Evolutionary conservation across 2,888 invertebrate species (phyloP).

Genomic region (Lasioglossum marginatum): DNA sequence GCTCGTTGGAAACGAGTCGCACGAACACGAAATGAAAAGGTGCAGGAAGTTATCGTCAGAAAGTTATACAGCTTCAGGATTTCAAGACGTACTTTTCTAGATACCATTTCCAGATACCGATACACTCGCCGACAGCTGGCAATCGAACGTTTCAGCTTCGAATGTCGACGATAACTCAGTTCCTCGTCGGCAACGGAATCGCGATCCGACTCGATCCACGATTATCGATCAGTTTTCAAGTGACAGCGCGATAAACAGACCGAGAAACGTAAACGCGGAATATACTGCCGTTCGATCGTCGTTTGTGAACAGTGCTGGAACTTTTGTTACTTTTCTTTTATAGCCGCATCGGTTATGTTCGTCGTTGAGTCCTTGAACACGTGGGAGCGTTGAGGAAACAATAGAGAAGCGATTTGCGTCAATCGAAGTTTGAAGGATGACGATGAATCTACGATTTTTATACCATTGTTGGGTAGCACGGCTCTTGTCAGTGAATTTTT

Average conservation of each 20-base stretch:
- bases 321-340: neutral
- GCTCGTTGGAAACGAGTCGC: conserved; percentile 14
- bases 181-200: conserved; percentile 26
- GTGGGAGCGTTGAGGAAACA: conserved; percentile 11
- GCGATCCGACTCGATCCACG: neutral
- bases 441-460: neutral
- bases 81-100: conserved; percentile 24
- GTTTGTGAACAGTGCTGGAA: neutral
- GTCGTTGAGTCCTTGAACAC: neutral
- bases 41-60: neutral
- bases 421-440: conserved; percentile 18
- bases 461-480: too few species aligned
- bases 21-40: too few species aligned
- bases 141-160: conserved; percentile 12
- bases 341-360: neutral
- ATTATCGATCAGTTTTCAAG: conserved; percentile 30
- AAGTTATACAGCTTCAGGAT: neutral
- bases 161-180: conserved; percentile 32
- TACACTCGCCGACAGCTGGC: conserved; percentile 13
- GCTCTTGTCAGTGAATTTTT: neutral
- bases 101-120: conserved; percentile 17
- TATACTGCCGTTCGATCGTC: neutral
- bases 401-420: conserved; percentile 7
- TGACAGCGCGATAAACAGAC: neutral
- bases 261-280: neutral